Evolutionary conservation across 2,797 vertebrate genomes (phyloP), one percentile per base, ranked within the genome.

Genomic region (Synaphobranchus kaupii): DNA sequence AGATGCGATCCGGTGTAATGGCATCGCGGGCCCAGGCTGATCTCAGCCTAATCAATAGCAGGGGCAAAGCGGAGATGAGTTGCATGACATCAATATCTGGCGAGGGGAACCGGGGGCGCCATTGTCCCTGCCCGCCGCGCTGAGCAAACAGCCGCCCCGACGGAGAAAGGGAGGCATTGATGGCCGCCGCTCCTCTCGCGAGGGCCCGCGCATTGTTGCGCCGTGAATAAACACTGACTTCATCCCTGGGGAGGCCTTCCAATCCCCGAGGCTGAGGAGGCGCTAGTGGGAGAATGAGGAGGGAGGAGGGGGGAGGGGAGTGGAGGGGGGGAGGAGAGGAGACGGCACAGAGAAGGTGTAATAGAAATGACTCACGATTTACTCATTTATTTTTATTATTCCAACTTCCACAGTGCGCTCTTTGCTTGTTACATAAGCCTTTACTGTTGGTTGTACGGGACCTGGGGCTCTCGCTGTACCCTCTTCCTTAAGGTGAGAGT

Each of bases 11-110:
- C 88, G 17, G 25, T 2, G 58, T 89, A 93, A 91, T 91, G 85
- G 81, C 90, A 4, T 52, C 17, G 52, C 54, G 28, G 52, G 1
- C 2, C 90, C 90, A 63, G 90, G 90, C 91, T 95, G 91, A 95
- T 93, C 90, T 93, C 88, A 92, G 95, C 94, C 89, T 90, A 94
- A 88, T 95, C 92, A 93, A 93, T 93, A 93, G 88, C 88, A 90
- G 88, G 90, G 90, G 90, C 93, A 91, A 93, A 84, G 90, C 92
- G 91, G 92, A 90, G 94, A 92, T 91, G 92, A 92, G 90, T 86
- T 88, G 86, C 88, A 92, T 91, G 90, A 93, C 87, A 39, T 94
- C 93, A 93, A 91, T 89, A 89, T 90, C 81, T 87, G 93, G 90
- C 90, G 85, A 91, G 88, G 87, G 90, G 91, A 88, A 93, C 89